Evolutionary conservation across 2,113 vertebrate genomes (phyloP), one percentile per base, ranked within the genome.

Genomic region (Alethe diademata): DNA sequence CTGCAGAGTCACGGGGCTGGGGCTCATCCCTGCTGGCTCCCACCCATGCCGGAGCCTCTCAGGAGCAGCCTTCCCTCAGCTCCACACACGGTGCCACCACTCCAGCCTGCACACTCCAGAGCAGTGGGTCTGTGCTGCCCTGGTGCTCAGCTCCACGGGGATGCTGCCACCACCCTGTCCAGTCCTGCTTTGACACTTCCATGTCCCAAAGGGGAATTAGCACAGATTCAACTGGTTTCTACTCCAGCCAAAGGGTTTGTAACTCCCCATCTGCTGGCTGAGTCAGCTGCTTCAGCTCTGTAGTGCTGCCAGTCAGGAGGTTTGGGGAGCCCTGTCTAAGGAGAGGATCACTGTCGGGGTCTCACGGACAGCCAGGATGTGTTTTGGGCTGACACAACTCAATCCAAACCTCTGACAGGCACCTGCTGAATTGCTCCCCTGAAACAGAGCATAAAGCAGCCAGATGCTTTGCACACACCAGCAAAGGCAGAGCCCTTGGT

Each of bases 71-170:
- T 58, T 16, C 43, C 36, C 51, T 45, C 33, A 48, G 26, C 50
- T 88, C 50, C 56, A 14, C 3, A 1, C 31, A 4, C 1, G 0
- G 29, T 19, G 5, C 56, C 29, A 4, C 4, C 9, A 0, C 31
- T 29, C 9, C 71, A 47, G 72, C n/a, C 62, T 22, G 20, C 70
- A 18, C 5, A 4, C 4, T 38, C 60, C 40, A 19, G 7, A n/a
- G 64, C 47, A 31, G 4, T 2, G 48, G 28, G 28, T 10, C 29
- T 16, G 19, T 60, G 51, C 29, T 74, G 28, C 17, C 65, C 12
- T 2, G 0, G 5, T 3, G 5, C 61, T 14, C 16, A 79, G 61
- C 62, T 22, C 78, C 8, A 0, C 0, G 0, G 6, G n/a, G 74
- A 8, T 31, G 50, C 50, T 64, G 47, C 71, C 66, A 74, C 35